phyloP scores from a whole-genome alignment of 1,140 invertebrate species.

The Berghia stephanieae region DNA sequence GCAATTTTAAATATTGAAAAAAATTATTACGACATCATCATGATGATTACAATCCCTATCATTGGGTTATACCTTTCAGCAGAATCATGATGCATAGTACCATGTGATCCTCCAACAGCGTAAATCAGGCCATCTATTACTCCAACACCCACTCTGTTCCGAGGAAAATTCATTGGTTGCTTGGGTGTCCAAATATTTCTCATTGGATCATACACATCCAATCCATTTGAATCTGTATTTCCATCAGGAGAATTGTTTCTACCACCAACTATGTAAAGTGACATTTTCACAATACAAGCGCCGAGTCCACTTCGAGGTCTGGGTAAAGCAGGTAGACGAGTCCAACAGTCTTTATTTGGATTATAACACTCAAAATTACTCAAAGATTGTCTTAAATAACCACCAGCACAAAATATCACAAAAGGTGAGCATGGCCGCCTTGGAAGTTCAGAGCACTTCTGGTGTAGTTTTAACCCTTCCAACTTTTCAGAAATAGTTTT shows the following conservation, averaged over 20 bases:
- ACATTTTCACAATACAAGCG: conserved; percentile 71
- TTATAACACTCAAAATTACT: conserved; percentile 89
- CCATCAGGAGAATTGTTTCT: conserved; percentile 84
- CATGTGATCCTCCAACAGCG: conserved; percentile 88
- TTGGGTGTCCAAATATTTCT: conserved; percentile 70
- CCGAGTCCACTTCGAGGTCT: conserved; percentile 85
- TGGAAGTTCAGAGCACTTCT: conserved; percentile 55
- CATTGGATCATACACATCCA: conserved; percentile 82
- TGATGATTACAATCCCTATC: no score
- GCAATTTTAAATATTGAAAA: no score
- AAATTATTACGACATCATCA: no score
- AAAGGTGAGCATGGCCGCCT: conserved; percentile 59
- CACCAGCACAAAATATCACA: conserved; percentile 89
- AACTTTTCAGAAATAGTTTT: conserved; percentile 91
- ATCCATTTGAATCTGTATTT: conserved; percentile 78
- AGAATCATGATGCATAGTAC: conserved; percentile 81
- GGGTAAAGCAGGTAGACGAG: conserved; percentile 78
- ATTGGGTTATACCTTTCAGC: conserved; percentile 94
- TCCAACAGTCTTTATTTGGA: conserved; percentile 85
- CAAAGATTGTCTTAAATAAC: conserved; percentile 85
- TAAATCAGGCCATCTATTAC: conserved; percentile 90
- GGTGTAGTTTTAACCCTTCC: conserved; percentile 71
- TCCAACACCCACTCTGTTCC: conserved; percentile 89
- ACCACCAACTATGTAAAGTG: conserved; percentile 91
- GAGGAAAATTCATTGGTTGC: conserved; percentile 79